Conservation (phyloP, 2,888 invertebrate genomes). For the Lithophane ornitopus region DNA sequence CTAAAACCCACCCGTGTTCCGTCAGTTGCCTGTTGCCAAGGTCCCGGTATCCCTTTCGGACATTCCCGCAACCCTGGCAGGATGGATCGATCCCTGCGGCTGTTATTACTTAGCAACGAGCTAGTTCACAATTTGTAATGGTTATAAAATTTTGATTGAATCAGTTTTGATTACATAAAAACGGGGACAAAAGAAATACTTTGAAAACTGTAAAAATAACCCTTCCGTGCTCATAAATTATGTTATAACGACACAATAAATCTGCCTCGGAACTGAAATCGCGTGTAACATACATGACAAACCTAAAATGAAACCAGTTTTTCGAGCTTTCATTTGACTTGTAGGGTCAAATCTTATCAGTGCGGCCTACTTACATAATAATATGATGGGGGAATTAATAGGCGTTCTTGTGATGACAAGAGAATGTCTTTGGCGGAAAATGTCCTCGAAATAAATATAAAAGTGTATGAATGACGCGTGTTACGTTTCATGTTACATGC, state of each 20-base stretch:
- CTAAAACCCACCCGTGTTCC: no score
- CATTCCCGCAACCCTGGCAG: no score
- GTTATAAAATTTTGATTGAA: conserved; percentile 57
- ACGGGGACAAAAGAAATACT: conserved; percentile 57
- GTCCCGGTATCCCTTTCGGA: no score
- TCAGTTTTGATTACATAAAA: conserved; percentile 52
- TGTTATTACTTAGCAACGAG: no score
- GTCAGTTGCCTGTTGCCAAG: no score
- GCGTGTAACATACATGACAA: conserved; percentile 69
- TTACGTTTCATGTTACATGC: conserved; percentile 44
- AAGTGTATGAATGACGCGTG: conserved; percentile 46
- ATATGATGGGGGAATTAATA: conserved; percentile 47
- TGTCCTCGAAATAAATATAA: conserved; percentile 30
- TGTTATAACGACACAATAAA: conserved; percentile 66
- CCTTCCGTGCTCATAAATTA: conserved; percentile 67
- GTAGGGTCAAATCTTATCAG: conserved; percentile 65
- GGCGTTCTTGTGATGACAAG: conserved; percentile 49
- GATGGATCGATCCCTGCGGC: no score
- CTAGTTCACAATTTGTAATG: conserved; percentile 37
- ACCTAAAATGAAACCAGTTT: conserved; percentile 61
- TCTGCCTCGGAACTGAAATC: conserved; percentile 61
- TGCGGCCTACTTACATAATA: conserved; percentile 60
- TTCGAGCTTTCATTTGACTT: conserved; percentile 57
- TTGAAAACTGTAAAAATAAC: conserved; percentile 56
- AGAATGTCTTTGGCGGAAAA: conserved; percentile 53